Percentiles rank a stretch among this genome's conserved stretches.
Conservation (phyloP, 2,888 invertebrate genomes). For the Panopea generosa region DNA sequence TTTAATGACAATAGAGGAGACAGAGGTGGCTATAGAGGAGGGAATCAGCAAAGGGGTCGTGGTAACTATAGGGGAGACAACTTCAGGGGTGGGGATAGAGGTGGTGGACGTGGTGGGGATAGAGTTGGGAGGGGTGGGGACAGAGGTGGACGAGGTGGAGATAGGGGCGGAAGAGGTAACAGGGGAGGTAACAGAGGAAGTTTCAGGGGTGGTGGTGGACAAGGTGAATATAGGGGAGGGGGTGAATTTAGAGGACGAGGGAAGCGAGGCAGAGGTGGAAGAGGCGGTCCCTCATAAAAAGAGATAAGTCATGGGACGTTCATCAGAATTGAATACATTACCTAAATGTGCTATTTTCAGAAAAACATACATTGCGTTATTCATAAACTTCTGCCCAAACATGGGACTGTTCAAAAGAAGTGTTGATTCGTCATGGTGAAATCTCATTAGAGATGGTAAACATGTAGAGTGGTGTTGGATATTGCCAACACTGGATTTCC, state of each 20-base stretch:
- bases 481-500: too few relatives aligned
- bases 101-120: too few relatives aligned
- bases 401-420: too few relatives aligned
- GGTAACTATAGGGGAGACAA: constrained; percentile 29
- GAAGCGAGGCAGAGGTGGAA: constrained; percentile 9
- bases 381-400: too few relatives aligned
- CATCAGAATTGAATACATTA: too few relatives aligned
- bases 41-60: constrained; percentile 3
- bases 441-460: too few relatives aligned
- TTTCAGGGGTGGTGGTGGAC: constrained; percentile 14
- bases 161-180: not conserved
- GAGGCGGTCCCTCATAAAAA: constrained; percentile 15
- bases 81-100: constrained; percentile 37
- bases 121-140: constrained; percentile 1
- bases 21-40: too few relatives aligned
- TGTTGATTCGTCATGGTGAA: too few relatives aligned
- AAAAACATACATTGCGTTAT: too few relatives aligned
- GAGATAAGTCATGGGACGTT: too few relatives aligned
- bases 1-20: not conserved
- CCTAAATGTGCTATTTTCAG: too few relatives aligned
- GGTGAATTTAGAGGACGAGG: not conserved
- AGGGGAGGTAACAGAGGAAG: constrained; percentile 3
- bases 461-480: too few relatives aligned
- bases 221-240: constrained; percentile 12
- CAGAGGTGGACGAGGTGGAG: not conserved